phyloP scores from a whole-genome alignment of 2,113 vertebrate genomes.

The Camelus bactrianus region DNA sequence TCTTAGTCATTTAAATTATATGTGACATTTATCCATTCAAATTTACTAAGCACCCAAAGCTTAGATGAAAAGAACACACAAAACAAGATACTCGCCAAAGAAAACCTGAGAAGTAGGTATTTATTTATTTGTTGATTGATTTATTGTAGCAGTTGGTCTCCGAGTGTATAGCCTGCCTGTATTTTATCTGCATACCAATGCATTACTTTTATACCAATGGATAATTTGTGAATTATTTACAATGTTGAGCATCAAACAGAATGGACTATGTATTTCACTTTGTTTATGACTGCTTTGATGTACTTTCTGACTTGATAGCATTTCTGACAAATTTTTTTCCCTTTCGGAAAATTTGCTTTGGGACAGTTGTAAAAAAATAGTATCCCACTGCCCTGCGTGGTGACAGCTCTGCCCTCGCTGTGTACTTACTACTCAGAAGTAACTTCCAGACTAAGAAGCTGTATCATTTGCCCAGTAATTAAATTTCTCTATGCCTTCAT shows the following conservation, averaged over 20 bases:
- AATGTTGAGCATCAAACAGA: background rate
- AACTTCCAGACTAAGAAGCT: background rate
- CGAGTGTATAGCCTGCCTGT: background rate
- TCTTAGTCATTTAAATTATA: conserved; percentile 28
- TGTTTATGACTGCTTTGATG: background rate
- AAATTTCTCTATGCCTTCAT: background rate
- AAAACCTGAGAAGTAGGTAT: background rate
- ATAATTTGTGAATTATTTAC: background rate
- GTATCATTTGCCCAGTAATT: background rate
- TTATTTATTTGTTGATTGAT: background rate
- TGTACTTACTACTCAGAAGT: too few relatives aligned
- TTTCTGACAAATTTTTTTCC: conserved; percentile 12
- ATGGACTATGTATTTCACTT: background rate
- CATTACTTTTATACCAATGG: background rate
- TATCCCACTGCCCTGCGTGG: rapidly evolving
- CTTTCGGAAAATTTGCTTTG: background rate
- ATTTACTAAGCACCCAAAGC: conserved; percentile 17
- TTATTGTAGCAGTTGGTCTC: background rate
- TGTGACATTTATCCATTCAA: background rate
- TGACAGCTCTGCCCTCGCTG: background rate
- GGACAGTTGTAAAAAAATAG: background rate
- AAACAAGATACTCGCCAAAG: background rate
- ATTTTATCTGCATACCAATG: background rate
- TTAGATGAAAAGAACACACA: background rate
- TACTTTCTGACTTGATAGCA: background rate